phyloP scores from a whole-genome alignment of 2,888 invertebrate genomes.

The Lydus trimaculatus region DNA sequence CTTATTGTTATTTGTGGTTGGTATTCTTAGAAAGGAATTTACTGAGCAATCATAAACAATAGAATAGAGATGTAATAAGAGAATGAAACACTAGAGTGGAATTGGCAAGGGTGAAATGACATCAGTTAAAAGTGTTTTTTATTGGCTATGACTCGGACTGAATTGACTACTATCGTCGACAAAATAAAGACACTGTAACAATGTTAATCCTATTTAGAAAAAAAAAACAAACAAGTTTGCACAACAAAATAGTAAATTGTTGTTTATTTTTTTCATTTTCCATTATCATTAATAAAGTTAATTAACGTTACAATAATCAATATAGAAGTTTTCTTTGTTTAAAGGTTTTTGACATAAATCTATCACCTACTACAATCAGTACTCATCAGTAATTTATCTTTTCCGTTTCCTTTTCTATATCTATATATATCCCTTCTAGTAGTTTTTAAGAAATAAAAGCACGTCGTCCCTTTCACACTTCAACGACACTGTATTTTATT shows the following conservation, averaged over 20 bases:
- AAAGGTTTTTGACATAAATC: background rate
- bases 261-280: background rate
- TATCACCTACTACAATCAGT: background rate
- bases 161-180: slow-evolving; percentile 10
- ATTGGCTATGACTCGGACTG: slow-evolving; percentile 6
- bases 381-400: slow-evolving; percentile 54
- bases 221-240: background rate
- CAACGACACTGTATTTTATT: slow-evolving; percentile 57
- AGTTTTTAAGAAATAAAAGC: slow-evolving; percentile 50
- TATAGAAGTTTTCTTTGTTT: background rate
- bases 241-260: background rate
- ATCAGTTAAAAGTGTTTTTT: slow-evolving; percentile 9
- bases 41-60: background rate
- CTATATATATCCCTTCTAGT: background rate
- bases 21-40: background rate
- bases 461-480: slow-evolving; percentile 55
- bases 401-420: slow-evolving; percentile 42
- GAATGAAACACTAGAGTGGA: background rate
- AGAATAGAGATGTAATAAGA: background rate
- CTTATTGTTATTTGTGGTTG: background rate
- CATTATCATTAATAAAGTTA: background rate
- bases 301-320: background rate
- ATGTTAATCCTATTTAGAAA: background rate
- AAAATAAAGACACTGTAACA: slow-evolving; percentile 1
- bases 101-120: slow-evolving; percentile 9